Evolutionary conservation across 2,888 invertebrate genomes (phyloP).

Genomic region (Blomia tropicalis): DNA sequence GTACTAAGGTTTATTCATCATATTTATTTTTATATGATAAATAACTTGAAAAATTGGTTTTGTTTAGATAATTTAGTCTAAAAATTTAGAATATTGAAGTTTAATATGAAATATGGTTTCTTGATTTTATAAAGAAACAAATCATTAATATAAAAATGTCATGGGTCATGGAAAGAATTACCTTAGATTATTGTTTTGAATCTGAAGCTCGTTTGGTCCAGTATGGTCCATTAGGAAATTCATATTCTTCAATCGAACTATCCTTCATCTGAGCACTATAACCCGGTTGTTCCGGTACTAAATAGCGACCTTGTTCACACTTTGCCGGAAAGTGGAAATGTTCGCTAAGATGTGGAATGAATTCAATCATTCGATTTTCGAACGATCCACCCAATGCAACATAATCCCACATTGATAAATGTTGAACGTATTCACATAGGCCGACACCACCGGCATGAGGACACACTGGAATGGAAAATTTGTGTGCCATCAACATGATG

Average conservation of each 20-base stretch:
- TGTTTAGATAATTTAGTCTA: no score
- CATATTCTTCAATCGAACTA: conserved; percentile 49
- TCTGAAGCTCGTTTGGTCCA: conserved; percentile 47
- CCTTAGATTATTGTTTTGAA: no score
- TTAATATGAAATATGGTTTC: no score
- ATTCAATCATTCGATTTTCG: conserved; percentile 60
- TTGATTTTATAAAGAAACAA: no score
- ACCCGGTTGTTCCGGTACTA: conserved; percentile 57
- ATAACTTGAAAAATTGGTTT: no score
- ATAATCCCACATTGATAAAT: conserved; percentile 75
- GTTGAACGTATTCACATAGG: conserved; percentile 81
- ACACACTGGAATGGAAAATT: conserved; percentile 69
- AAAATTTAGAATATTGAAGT: no score
- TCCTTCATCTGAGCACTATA: conserved; percentile 64
- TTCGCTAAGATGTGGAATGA: conserved; percentile 74
- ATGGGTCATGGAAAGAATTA: no score
- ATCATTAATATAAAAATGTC: no score
- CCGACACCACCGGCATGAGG: conserved; percentile 91
- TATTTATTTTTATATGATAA: no score
- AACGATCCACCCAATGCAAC: conserved; percentile 52
- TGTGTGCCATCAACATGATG: conserved; percentile 73
- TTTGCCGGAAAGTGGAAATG: conserved; percentile 60
- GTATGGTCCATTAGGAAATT: conserved; percentile 59
- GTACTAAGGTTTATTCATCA: no score
- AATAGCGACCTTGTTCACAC: conserved; percentile 53